A percentile compares a stretch with the other conserved stretches of the same genome.
Evolutionary conservation across 2,113 vertebrate genomes (phyloP).

Genomic region (Eurystomus gularis): DNA sequence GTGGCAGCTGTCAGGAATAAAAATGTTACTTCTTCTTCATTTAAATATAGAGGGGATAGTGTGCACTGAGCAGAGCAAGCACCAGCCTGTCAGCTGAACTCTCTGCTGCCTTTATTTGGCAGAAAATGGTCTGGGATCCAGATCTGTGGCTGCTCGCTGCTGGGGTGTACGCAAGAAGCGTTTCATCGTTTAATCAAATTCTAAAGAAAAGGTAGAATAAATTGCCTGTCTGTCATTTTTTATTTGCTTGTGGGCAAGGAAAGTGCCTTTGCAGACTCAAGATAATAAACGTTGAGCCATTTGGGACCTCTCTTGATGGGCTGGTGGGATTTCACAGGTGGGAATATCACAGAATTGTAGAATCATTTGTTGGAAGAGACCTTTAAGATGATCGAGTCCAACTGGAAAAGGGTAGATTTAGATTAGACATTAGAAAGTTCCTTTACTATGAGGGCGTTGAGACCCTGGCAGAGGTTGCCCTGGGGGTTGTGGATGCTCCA

Average conservation of each 20-base stretch:
- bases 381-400: too few species aligned
- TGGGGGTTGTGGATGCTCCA: too few species aligned
- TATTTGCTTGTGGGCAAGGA: not conserved
- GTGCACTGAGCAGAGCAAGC: not conserved
- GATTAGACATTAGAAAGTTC: too few species aligned
- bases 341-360: too few species aligned
- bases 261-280: too few species aligned
- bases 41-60: not conserved
- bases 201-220: accelerated
- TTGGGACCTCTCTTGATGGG: not conserved
- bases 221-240: not conserved
- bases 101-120: not conserved
- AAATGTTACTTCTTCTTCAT: not conserved
- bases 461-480: too few species aligned
- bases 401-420: too few species aligned
- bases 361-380: too few species aligned
- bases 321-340: not conserved
- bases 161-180: not conserved
- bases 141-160: not conserved
- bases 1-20: not conserved
- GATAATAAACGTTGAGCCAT: accelerated
- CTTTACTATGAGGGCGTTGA: too few species aligned
- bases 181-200: too few species aligned
- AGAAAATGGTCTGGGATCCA: not conserved
- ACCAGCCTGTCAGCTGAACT: not conserved